Evolutionary conservation across 2,113 vertebrate species (phyloP), one percentile per base, ranked within the genome.

Genomic region (Vanacampus margaritifer): DNA sequence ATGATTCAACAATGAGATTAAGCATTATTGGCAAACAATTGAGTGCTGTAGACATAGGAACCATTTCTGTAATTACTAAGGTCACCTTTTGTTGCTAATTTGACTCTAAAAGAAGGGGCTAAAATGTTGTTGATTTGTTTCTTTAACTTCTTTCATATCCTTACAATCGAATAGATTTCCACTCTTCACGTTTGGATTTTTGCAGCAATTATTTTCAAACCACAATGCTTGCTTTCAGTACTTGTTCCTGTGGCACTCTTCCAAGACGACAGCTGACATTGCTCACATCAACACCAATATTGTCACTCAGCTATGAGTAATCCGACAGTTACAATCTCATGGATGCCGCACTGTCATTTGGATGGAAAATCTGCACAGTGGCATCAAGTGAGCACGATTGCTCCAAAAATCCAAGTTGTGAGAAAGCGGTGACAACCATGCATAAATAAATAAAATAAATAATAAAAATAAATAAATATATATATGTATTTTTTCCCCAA

Each of bases 1-100:
- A 36, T 71, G 62, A 66, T 72, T 77, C 73, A 53, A 50, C 5
- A 80, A 26, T 75, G 61, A 72, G 80, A 80, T 82, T 84, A 82
- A 46, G 70, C 19, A 19, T 54, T 72, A 71, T 73, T 64, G 75
- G 62, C 16, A 26, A 64, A 84, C 76, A 76, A 71, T 78, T 64
- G 7, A 48, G 58, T 61, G 58, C 68, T 76, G 78, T 74, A 75
- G n/a, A 64, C 61, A 73, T 58, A 70, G 73, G 9, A 68, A n/a
- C 24, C 43, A 66, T 5, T 59, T 81, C 11, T 32, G 23, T 79
- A 80, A 81, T 80, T 68, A 53, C 50, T 39, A 48, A 51, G 17
- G 45, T 41, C 63, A 9, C 51, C 50, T 43, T 45, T 21, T 57
- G 46, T 50, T 59, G 39, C 62, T 41, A 79, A 69, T 21, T 46